Evolutionary conservation across 1,140 invertebrate genomes (phyloP), one percentile per base, ranked within the genome.

Genomic region (Drosophila mayri): DNA sequence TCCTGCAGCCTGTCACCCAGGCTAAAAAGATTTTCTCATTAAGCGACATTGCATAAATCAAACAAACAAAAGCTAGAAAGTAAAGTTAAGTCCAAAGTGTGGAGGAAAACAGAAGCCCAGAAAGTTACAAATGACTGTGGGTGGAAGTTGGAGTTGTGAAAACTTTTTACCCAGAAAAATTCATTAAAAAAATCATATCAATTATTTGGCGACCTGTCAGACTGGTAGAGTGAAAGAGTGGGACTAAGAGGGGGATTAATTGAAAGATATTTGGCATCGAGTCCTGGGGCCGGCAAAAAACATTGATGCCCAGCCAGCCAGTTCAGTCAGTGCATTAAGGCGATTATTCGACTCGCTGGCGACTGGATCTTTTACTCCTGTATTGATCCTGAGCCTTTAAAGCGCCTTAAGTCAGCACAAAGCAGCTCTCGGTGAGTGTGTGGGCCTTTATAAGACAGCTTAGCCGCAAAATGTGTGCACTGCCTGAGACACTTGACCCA

Each of bases 11-110:
- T 65, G 62, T 82, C 76, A 72, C 59, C 63, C 74, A 54, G 55
- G 65, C 65, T 75, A 55, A 55, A 55, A 55, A 55, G 83, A 76
- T 79, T 86, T 74, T 83, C 79, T 83, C 84, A 88, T 88, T 87
- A 80, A 73, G 71, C 83, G 54, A 58, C 79, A 64, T 73, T 74
- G 71, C 79, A 86, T 86, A 87, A 86, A 86, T 86, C 84, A 87
- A 85, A 81, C 57, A 78, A 78, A 81, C 73, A 79, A 76, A 83
- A 44, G 38, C 74, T 46, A 40, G 61, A 65, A 76, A 76, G 43
- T 63, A 52, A 65, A 61, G 60, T 52, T 28, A 30, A 50, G 46
- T 47, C 28, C 25, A 61, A 65, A 59, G 46, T 18, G 52, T 38
- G 35, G 52, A 60, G 38, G 35, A 38, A 61, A 25, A 68, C 40